Evolutionary conservation across 2,113 vertebrate species (phyloP).

Genomic region (Cebus imitator): DNA sequence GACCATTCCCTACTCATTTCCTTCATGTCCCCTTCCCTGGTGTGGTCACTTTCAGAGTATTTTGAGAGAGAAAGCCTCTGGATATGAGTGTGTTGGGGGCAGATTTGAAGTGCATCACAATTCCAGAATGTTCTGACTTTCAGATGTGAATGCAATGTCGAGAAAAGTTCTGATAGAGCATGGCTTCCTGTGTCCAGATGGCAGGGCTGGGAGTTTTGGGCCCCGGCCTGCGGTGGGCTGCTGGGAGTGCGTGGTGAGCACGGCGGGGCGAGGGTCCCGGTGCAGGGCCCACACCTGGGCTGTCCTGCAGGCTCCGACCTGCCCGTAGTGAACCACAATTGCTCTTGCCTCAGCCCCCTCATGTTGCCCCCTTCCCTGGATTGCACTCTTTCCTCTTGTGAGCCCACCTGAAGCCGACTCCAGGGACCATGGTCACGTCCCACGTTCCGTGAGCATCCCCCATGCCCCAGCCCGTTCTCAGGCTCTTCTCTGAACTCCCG

Average conservation of each 20-base stretch:
- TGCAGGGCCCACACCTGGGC: accelerated
- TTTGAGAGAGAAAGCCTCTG: not conserved
- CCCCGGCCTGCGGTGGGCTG: too few relatives aligned
- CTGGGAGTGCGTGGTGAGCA: not conserved
- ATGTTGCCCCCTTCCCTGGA: not conserved
- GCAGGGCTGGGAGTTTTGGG: accelerated
- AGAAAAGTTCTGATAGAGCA: not conserved
- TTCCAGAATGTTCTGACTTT: not conserved
- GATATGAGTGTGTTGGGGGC: too few relatives aligned
- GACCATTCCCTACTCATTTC: too few relatives aligned
- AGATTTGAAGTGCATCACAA: accelerated
- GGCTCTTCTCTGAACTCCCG: not conserved
- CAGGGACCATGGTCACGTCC: accelerated
- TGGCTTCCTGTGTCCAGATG: accelerated
- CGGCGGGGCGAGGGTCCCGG: not conserved
- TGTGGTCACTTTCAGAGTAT: too few relatives aligned
- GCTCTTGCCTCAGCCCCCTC: not conserved
- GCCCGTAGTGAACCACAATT: accelerated
- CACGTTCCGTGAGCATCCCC: not conserved
- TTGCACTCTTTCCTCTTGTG: accelerated
- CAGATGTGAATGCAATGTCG: not conserved
- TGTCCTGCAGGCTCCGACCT: not conserved
- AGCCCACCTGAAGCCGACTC: too few relatives aligned
- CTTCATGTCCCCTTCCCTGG: not conserved
- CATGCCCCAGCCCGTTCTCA: not conserved